Evolutionary conservation across 1,140 invertebrate genomes (phyloP).

Genomic region (Zelostemma sp.): DNA sequence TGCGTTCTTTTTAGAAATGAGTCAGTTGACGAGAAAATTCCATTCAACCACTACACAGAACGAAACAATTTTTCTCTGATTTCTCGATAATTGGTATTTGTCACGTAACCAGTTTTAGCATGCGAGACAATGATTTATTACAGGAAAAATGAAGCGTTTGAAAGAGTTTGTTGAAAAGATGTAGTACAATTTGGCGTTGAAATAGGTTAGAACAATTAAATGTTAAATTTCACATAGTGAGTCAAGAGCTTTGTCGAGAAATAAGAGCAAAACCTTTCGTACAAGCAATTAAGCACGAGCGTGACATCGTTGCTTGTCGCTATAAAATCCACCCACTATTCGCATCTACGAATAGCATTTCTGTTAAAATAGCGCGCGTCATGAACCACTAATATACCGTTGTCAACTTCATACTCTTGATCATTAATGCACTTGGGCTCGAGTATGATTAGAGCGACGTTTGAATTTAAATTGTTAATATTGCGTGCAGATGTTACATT

Average conservation of each 20-base stretch:
- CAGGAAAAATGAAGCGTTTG: not conserved
- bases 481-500: no score
- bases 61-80: no score
- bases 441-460: no score
- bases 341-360: not conserved
- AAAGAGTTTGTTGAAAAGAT: not conserved
- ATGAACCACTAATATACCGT: conserved; percentile 3
- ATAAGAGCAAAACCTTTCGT: conserved; percentile 2
- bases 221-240: conserved; percentile 3
- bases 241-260: conserved; percentile 4
- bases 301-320: conserved; percentile 2
- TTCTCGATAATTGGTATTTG: no score
- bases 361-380: not conserved
- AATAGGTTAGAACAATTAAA: not conserved
- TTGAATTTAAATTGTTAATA: no score
- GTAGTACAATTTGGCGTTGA: not conserved
- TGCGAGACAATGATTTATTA: no score
- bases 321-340: not conserved
- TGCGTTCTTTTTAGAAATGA: no score
- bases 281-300: conserved; percentile 11
- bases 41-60: no score
- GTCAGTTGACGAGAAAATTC: no score
- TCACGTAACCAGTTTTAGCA: no score
- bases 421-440: no score
- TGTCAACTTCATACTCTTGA: not conserved